A percentile compares a stretch with the other conserved stretches of the same genome.
These are phyloP conservation scores for Lutjanus erythropterus DNA, from an alignment of 2,113 vertebrate species.

Conservation along the genomic window DNA sequence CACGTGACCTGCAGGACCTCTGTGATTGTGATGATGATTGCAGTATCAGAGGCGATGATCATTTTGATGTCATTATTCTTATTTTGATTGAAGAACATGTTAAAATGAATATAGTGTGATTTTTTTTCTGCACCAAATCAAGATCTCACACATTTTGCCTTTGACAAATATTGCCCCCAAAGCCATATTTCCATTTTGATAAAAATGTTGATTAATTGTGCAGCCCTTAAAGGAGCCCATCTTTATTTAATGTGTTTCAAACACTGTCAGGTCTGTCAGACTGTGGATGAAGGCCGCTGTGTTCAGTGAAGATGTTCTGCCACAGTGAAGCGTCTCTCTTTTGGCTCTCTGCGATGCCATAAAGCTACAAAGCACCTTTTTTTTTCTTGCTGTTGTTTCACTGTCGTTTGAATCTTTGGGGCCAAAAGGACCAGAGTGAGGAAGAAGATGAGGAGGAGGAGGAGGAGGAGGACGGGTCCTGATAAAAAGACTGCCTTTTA, in stretches of 20 bases:
- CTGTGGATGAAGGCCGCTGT: not conserved
- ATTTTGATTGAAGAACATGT: too few relatives aligned
- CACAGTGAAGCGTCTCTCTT: constrained; percentile 43
- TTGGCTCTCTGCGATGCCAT: constrained; percentile 63
- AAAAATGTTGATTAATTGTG: too few relatives aligned
- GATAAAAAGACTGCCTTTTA: constrained; percentile 67
- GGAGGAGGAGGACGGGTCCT: constrained; percentile 49
- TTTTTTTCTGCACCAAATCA: too few relatives aligned
- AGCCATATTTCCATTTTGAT: too few relatives aligned
- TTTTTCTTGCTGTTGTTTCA: constrained; percentile 70
- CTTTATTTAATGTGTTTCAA: not conserved
- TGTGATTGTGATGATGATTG: too few relatives aligned
- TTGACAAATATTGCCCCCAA: too few relatives aligned
- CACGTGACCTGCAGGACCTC: not conserved
- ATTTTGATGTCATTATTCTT: too few relatives aligned
- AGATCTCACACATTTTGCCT: too few relatives aligned
- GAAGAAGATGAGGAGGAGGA: constrained; percentile 23
- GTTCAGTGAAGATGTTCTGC: constrained; percentile 21
- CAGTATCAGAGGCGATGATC: too few relatives aligned
- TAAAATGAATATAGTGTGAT: too few relatives aligned
- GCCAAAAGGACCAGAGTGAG: constrained; percentile 58
- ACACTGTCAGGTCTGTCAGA: not conserved
- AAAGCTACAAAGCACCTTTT: constrained; percentile 73
- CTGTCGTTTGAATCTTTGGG: constrained; percentile 67
- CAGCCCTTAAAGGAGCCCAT: too few relatives aligned